Conservation (phyloP, 2,113 vertebrate genomes). For the Patagioenas fasciata region DNA sequence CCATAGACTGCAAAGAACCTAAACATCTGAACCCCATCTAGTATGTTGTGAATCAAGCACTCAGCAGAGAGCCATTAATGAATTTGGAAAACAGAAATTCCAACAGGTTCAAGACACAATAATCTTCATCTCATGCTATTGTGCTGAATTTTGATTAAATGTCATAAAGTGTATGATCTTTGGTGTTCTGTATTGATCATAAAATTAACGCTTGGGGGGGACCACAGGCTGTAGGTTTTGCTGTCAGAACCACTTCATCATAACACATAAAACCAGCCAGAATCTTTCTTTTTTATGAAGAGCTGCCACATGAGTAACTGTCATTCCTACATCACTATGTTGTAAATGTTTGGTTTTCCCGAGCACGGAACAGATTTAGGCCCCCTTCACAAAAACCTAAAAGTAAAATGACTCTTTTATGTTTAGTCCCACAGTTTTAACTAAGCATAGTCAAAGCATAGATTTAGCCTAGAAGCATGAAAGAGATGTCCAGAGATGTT, state of each 20-base stretch:
- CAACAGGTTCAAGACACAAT: neutral
- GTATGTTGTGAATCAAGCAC: neutral
- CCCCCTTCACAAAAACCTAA: neutral
- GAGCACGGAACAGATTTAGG: neutral
- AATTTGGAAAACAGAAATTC: neutral
- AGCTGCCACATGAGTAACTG: neutral
- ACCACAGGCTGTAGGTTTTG: neutral
- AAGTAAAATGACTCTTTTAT: neutral
- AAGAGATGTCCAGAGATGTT: no score
- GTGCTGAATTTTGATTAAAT: neutral
- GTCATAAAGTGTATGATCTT: neutral
- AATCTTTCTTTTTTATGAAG: neutral
- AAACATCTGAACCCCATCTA: neutral
- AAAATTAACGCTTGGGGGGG: neutral
- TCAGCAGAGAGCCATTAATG: neutral
- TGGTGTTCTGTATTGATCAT: neutral
- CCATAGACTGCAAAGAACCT: neutral
- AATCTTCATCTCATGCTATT: neutral
- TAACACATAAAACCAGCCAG: neutral
- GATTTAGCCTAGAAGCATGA: neutral
- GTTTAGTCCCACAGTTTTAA: neutral
- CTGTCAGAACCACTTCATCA: neutral
- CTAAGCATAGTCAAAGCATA: neutral
- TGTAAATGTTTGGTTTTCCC: neutral
- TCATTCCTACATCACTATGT: neutral